phyloP scores from a whole-genome alignment of 2,113 vertebrate genomes.

The Pedionomus torquatus region DNA sequence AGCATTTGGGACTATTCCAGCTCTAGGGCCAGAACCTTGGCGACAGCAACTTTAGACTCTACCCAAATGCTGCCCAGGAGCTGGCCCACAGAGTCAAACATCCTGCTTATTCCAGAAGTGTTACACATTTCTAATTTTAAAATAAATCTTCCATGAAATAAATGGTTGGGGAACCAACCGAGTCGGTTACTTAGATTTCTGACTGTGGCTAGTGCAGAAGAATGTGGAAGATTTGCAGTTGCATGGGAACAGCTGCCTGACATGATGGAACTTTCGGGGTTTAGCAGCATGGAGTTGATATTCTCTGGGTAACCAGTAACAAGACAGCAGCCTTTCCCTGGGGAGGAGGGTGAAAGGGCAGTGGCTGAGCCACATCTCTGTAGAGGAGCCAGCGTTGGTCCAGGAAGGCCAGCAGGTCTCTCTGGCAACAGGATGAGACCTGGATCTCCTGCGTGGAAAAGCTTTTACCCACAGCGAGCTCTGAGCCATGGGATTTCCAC shows the following conservation, averaged over 20 bases:
- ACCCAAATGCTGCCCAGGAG: neutral
- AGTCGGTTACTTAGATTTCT: neutral
- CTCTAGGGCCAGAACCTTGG: neutral
- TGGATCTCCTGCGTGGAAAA: neutral
- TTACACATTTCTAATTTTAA: neutral
- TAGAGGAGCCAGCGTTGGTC: neutral
- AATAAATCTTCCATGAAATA: constrained; percentile 23
- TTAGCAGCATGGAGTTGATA: neutral
- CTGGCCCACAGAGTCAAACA: neutral
- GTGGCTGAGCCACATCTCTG: rapidly evolving
- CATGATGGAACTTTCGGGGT: neutral
- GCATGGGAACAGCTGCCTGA: neutral
- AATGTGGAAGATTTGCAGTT: neutral
- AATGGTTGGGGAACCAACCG: neutral
- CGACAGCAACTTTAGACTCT: neutral
- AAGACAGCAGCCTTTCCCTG: neutral
- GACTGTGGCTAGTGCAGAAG: neutral
- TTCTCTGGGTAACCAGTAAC: neutral
- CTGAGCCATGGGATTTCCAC: neutral
- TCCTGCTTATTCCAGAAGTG: neutral
- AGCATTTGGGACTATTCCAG: neutral
- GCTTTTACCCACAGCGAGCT: neutral
- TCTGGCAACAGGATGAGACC: neutral
- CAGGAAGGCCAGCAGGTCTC: neutral
- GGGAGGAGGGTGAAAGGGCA: neutral